Base-by-base conservation (phyloP, 2,888 invertebrate species). In the Erpobdella octoculata region DNA sequence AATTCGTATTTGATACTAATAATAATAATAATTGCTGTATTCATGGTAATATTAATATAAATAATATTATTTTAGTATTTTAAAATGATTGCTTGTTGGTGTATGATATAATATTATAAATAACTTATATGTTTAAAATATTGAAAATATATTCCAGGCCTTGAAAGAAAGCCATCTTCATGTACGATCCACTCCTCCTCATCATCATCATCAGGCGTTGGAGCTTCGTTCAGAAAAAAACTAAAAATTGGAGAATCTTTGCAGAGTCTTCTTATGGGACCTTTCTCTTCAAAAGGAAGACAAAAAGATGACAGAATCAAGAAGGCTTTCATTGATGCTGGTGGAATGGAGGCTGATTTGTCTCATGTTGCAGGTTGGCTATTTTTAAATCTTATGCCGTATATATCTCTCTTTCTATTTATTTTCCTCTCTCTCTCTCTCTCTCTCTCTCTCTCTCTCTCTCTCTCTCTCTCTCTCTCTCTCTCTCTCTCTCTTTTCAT, bases 331-430 rank as follows among this genome's bases (percentile, higher is more conserved):
- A 53, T 53, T 21, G 53, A 53, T 4, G 53, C 53, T 12, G 53
- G 53, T 18, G 53, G 53, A 53, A 18, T n/a, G 53, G 53, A 53
- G 1, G 53, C 21, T 8, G 53, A 53, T 21, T 21, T 53, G 6
- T 53, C 53, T 15, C 53, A 53, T n/a, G 21, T 53, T 21, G 53
- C 53, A n/a, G 53, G 53, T 53, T 41, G 41, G 41, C n/a, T n/a
- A n/a, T n/a, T n/a, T n/a, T n/a, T n/a, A n/a, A n/a, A n/a, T n/a
- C n/a, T n/a, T n/a, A n/a, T n/a, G n/a, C n/a, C n/a, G n/a, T n/a
- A n/a, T n/a, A n/a, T n/a, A n/a, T n/a, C n/a, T n/a, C n/a, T n/a
- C n/a, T n/a, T n/a, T n/a, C n/a, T n/a, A n/a, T n/a, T n/a, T n/a
- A n/a, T n/a, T n/a, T n/a, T n/a, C n/a, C n/a, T n/a, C n/a, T n/a